Evolutionary conservation across 2,113 vertebrate genomes (phyloP).

Genomic region (Scartelaos histophorus): DNA sequence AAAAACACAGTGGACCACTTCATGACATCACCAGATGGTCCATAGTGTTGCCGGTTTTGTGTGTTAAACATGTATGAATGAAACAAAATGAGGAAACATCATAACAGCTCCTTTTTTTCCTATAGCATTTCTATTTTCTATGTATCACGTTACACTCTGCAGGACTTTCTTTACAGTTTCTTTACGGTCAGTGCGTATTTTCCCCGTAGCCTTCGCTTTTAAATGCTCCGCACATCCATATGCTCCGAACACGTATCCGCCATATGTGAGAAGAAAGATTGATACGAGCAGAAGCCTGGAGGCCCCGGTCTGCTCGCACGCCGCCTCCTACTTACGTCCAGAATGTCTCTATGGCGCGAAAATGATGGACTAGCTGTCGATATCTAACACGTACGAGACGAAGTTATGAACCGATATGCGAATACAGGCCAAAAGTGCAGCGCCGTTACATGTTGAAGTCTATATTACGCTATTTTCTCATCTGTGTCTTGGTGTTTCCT

Average conservation of each 20-base stretch:
- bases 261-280: background rate
- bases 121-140: background rate
- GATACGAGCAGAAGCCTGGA: slow-evolving; percentile 37
- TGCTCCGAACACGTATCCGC: background rate
- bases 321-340: slow-evolving; percentile 14
- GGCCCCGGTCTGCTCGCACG: slow-evolving; percentile 32
- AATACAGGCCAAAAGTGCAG: slow-evolving; percentile 24
- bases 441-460: slow-evolving; percentile 15
- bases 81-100: no score
- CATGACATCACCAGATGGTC: no score
- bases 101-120: background rate
- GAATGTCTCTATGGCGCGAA: slow-evolving; percentile 16
- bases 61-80: no score
- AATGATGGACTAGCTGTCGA: slow-evolving; percentile 32
- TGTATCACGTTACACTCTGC: background rate
- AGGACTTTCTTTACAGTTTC: background rate
- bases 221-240: background rate
- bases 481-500: no score
- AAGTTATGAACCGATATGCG: slow-evolving; percentile 14
- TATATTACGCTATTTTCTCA: no score
- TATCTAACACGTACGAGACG: slow-evolving; percentile 18
- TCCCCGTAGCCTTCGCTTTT: background rate
- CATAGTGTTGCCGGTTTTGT: no score
- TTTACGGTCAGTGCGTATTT: background rate
- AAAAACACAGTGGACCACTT: no score